Evolutionary conservation across 35 echinoderm and acorn worm genomes (phyloP), one percentile per base, ranked within the genome.

Genomic region (Patiria miniata): DNA sequence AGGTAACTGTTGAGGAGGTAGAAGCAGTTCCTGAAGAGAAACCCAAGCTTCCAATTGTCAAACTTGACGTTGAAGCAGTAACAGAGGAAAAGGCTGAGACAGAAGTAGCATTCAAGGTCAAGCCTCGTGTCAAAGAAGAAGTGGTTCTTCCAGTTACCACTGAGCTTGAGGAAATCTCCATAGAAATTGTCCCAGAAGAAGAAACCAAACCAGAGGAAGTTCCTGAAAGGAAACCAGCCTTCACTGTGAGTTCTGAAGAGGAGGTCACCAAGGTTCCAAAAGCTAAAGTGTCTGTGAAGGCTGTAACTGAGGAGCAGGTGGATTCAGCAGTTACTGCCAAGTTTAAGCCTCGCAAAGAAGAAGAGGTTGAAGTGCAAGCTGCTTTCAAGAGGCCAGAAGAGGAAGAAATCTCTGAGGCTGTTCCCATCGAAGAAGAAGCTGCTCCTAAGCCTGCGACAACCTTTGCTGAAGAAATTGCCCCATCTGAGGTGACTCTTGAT

Each of bases 401-500:
- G 26, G 56, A 69, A 14, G 61, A 69, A 34, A 47, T 47, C 42
- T 12, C 12, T 4, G 42, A 4, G 12, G 42, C 42, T 47, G 42
- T 47, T 47, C 42, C 42, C 12, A 12, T 47, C 4, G 42, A 47
- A 47, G 12, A 47, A 47, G 12, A 47, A 47, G 42, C 42, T 6
- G 42, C 42, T 12, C 4, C 42, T 47, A 79, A 68, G 53, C 42
- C 58, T 69, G 22, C 5, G 59, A 21, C 36, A 89, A 59, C 7
- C 81, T 33, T 37, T 61, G 65, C 33, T 29, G 79, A 90, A 83
- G 87, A 83, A 57, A 32, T 17, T 79, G 78, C 10, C 39, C 78
- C 78, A 2, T 39, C 8, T 52, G 44, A 80, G 37, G 38, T 73
- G 2, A 21, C 28, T 30, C 26, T 73, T 22, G 77, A 51, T 1